Conservation (phyloP, 2,888 invertebrate genomes). For the Eupithecia pulchellata region DNA sequence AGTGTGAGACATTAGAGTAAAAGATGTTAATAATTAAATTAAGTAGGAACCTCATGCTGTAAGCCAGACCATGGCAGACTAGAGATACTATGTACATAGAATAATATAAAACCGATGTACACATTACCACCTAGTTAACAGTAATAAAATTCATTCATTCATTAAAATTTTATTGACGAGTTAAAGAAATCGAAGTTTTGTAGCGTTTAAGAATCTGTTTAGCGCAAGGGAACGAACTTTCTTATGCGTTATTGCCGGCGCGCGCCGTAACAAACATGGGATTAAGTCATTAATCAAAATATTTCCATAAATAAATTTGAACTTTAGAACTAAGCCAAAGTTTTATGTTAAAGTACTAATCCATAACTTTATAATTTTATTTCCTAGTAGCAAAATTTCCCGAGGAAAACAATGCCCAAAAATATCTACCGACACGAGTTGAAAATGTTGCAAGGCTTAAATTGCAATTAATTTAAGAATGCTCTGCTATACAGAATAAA, state of each 20-base stretch:
- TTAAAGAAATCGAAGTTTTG: neutral
- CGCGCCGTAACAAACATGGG: neutral
- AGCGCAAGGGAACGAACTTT: neutral
- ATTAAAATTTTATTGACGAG: neutral
- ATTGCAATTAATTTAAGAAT: conserved; percentile 11
- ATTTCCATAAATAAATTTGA: neutral
- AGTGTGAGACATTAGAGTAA: neutral
- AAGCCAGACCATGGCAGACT: too few relatives aligned
- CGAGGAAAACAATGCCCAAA: neutral
- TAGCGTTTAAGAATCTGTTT: neutral
- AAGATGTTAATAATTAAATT: too few relatives aligned
- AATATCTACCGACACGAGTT: neutral
- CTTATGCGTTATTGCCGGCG: neutral
- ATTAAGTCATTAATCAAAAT: neutral
- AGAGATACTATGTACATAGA: too few relatives aligned
- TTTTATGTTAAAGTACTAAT: neutral
- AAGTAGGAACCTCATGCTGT: too few relatives aligned
- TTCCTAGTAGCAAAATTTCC: neutral
- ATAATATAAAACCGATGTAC: too few relatives aligned
- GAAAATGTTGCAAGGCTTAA: neutral
- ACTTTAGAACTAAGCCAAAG: neutral
- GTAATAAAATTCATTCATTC: too few relatives aligned
- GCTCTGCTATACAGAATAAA: neutral
- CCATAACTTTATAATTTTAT: neutral
- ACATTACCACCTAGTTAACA: too few relatives aligned